These are phyloP conservation scores for Phylloscopus trochilus DNA, from an alignment of 2,113 vertebrate genomes.

Conservation along the genomic window DNA sequence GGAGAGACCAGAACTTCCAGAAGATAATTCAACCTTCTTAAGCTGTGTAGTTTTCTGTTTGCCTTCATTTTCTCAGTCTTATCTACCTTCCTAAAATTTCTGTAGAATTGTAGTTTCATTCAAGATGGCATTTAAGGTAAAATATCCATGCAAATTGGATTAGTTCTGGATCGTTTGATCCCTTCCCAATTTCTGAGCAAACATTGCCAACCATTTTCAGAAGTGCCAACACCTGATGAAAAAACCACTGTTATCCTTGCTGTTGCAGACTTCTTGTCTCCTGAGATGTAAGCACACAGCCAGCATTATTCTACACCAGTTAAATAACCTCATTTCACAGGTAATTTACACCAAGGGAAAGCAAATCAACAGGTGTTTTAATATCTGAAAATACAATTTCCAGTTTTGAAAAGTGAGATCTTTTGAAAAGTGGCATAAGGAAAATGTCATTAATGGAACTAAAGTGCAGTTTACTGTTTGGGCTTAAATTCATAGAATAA, in stretches of 20 bases:
- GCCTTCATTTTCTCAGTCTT: background rate
- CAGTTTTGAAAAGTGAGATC: background rate
- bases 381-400: background rate
- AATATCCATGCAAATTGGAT: constrained; percentile 34
- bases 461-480: background rate
- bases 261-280: background rate
- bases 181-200: constrained; percentile 16
- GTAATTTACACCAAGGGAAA: background rate
- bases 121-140: constrained; percentile 39
- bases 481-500: background rate
- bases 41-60: background rate
- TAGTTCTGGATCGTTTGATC: constrained; percentile 4
- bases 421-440: background rate
- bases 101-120: background rate
- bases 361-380: background rate
- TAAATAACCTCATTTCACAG: constrained; percentile 25
- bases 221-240: background rate
- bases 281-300: background rate
- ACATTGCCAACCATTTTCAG: background rate
- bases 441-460: background rate
- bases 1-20: background rate
- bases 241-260: background rate
- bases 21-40: background rate
- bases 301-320: background rate
- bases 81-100: background rate